Evolutionary conservation across 2,113 vertebrate genomes (phyloP).

Genomic region (Thunnus maccoyii): DNA sequence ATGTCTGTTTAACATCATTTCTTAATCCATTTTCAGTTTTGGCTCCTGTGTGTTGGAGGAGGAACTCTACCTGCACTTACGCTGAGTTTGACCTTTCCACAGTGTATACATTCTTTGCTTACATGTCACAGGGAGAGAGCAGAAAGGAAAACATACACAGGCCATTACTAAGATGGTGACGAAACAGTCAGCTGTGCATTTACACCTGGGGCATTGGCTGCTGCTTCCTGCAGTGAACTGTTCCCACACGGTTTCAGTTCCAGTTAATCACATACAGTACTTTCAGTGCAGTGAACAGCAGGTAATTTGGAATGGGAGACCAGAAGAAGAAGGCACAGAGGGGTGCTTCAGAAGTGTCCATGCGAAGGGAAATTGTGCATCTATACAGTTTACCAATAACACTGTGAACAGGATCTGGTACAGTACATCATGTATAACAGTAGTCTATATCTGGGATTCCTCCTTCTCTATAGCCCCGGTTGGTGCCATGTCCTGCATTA

Average conservation of each 20-base stretch:
- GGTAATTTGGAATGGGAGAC: conserved; percentile 85
- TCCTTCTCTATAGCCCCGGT: conserved; percentile 91
- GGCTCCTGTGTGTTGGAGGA: conserved; percentile 51
- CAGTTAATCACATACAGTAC: conserved; percentile 77
- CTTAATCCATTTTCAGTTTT: conserved; percentile 54
- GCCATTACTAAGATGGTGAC: conserved; percentile 77
- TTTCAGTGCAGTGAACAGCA: conserved; percentile 79
- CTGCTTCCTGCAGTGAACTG: conserved; percentile 71
- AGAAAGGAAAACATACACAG: conserved; percentile 71
- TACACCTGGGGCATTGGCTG: conserved; percentile 76
- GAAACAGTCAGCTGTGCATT: conserved; percentile 80
- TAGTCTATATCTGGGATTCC: conserved; percentile 94
- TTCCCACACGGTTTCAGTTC: conserved; percentile 73
- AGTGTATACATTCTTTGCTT: conserved; percentile 77
- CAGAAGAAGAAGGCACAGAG: conserved; percentile 88
- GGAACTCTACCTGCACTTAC: conserved; percentile 50
- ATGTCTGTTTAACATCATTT: conserved; percentile 52
- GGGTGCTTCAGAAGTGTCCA: conserved; percentile 85
- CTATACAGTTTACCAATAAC: conserved; percentile 83
- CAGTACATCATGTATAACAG: conserved; percentile 91
- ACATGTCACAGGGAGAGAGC: conserved; percentile 72
- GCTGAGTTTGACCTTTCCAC: conserved; percentile 65
- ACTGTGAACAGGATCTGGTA: conserved; percentile 75
- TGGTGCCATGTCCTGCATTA: conserved; percentile 89
- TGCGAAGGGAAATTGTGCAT: conserved; percentile 85